A percentile compares a stretch with the other conserved stretches of the same genome.
Conservation (phyloP, 2,113 vertebrate genomes). For the Azemiops feae region DNA sequence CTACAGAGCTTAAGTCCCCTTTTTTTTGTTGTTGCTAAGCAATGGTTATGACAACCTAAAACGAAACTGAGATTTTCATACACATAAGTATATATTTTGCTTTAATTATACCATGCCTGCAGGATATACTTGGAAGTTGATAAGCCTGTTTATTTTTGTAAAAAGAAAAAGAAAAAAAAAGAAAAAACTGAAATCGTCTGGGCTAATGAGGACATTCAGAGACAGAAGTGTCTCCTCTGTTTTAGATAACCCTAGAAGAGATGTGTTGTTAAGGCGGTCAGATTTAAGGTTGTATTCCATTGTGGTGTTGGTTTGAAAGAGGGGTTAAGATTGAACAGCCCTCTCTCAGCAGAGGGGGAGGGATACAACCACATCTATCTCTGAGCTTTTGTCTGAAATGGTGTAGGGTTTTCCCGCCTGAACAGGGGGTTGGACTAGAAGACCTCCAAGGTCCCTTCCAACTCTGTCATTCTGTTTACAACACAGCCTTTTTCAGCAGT, state of each 20-base stretch:
- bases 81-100: not conserved
- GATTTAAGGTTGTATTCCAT: too few species aligned
- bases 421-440: too few species aligned
- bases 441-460: too few species aligned
- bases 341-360: too few species aligned
- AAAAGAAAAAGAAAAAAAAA: too few species aligned
- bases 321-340: too few species aligned
- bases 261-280: not conserved
- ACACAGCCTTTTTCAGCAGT: too few species aligned
- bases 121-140: not conserved
- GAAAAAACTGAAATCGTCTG: not conserved
- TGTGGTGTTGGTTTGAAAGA: too few species aligned
- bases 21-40: slow-evolving; percentile 5
- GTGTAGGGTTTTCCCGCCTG: too few species aligned
- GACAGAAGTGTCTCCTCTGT: not conserved
- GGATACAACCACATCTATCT: too few species aligned
- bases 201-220: not conserved
- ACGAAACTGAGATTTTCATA: not conserved
- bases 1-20: not conserved
- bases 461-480: too few species aligned
- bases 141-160: not conserved
- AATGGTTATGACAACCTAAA: not conserved
- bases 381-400: too few species aligned
- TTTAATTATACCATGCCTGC: not conserved
- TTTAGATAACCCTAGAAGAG: not conserved